Base-by-base conservation (phyloP, 2,888 invertebrate species). In the Pyrgus malvae region DNA sequence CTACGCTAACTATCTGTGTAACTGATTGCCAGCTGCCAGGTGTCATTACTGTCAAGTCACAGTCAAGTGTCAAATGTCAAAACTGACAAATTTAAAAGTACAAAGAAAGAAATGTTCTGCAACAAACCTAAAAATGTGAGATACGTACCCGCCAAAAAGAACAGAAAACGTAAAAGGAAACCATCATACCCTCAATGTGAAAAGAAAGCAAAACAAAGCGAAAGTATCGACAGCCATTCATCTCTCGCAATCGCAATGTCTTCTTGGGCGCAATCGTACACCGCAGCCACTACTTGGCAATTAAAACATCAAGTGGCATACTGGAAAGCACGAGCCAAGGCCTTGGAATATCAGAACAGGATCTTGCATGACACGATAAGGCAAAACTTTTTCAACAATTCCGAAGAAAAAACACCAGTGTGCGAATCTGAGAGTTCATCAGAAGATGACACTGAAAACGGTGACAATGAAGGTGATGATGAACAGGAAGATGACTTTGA, bases 271-370 rank as follows among this genome's bases (percentile, higher is more conserved):
- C 80, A 87, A 54, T 77, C 69, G 48, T 87, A 80, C 51, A 78
- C 84, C 1, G 67, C 68, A 5, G 85, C 84, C 53, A 76, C 83
- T 2, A 83, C 85, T 59, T 90, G 88, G 88, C 91, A 92, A 65
- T 66, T 91, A 49, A 87, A 91, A 66, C 92, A 93, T 62, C 90
- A 92, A 75, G 62, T 92, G 6, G 91, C 92, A 1, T 92, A 91
- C 67, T 93, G 93, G 93, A 93, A 92, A 70, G 90, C 93, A 0
- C 86, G 86, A 61, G 92, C 92, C 0, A 78, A 81, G 37, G 90
- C 91, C 38, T 75, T 93, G 44, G 91, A 92, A 68, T 86, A 91
- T 61, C 93, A 93, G 74, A 93, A 93, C 67, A 72, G 75, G 42
- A 78, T 92, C 65, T 68, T 93, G 38, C 90, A 91, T 37, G 83